Percentiles rank a stretch among this genome's conserved stretches.
Conservation (phyloP, 2,797 vertebrate genomes). For the Catostomus latipinnis region DNA sequence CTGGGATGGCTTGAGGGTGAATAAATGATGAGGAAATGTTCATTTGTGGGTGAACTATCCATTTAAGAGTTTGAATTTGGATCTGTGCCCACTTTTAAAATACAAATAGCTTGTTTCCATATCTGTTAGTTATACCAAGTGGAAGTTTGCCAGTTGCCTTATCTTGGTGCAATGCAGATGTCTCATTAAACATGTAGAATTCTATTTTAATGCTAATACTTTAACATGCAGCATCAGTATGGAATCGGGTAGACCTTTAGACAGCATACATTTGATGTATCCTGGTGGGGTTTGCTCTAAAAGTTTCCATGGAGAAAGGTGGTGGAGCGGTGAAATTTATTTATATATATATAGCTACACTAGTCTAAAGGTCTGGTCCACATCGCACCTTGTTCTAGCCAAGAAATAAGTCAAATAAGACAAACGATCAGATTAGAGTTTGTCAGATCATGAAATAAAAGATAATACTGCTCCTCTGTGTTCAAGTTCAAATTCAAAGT, state of each 20-base stretch:
- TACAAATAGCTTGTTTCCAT: constrained; percentile 15
- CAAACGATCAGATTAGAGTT: too few relatives aligned
- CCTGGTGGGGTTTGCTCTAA: background rate
- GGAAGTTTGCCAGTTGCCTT: background rate
- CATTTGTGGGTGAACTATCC: too few relatives aligned
- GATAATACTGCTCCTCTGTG: too few relatives aligned
- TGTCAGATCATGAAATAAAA: too few relatives aligned
- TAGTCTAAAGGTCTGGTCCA: too few relatives aligned
- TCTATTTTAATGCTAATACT: too few relatives aligned
- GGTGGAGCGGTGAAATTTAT: background rate
- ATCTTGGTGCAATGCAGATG: constrained; percentile 32
- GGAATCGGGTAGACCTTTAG: background rate
- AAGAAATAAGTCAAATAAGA: too few relatives aligned
- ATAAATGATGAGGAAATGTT: too few relatives aligned
- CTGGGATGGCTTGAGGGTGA: too few relatives aligned
- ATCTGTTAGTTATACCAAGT: background rate
- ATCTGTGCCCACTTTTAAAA: constrained; percentile 12
- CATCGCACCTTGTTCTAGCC: too few relatives aligned
- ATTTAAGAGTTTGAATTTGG: background rate
- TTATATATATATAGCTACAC: too few relatives aligned
- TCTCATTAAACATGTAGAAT: background rate
- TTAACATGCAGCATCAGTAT: background rate
- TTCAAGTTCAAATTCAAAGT: too few relatives aligned
- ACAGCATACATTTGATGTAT: background rate
- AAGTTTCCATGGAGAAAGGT: constrained; percentile 22